phyloP scores from a whole-genome alignment of 2,797 vertebrate species.

The Myripristis murdjan region DNA sequence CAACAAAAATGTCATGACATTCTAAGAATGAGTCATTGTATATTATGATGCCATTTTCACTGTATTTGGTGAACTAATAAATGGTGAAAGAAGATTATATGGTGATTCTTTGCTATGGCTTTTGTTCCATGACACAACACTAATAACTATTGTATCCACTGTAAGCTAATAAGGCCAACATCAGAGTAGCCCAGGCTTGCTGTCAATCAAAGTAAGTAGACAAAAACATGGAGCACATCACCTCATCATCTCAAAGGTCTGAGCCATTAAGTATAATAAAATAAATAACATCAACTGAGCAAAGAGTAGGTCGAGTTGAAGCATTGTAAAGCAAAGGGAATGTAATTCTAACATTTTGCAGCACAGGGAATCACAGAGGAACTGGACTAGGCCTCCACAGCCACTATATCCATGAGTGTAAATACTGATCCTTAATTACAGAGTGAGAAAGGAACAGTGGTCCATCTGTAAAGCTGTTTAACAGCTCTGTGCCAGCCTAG shows the following conservation, averaged over 20 bases:
- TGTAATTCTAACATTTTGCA: background rate
- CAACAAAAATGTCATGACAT: conserved; percentile 94
- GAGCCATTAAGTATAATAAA: background rate
- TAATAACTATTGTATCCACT: background rate
- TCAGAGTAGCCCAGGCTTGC: background rate
- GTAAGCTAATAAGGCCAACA: background rate
- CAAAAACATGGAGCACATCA: conserved; percentile 2
- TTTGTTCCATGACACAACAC: conserved; percentile 47
- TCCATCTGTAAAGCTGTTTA: conserved; percentile 74
- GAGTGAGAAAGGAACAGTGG: conserved; percentile 53
- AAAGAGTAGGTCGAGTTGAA: background rate
- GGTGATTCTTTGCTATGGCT: conserved; percentile 66
- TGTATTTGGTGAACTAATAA: conserved; percentile 98
- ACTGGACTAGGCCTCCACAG: background rate
- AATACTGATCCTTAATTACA: conserved; percentile 74
- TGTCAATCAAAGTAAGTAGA: conserved; percentile 1
- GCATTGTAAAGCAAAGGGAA: conserved; percentile 7
- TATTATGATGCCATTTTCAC: conserved; percentile 98
- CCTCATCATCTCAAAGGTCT: background rate
- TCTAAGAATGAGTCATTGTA: conserved; percentile 98
- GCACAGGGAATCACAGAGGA: conserved; percentile 14
- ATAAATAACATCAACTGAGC: background rate
- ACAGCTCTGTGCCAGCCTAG: conserved; percentile 64
- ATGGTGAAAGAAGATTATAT: conserved; percentile 88
- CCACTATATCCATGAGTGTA: conserved; percentile 51